Evolutionary conservation across 2,888 invertebrate species (phyloP), one percentile per base, ranked within the genome.

Genomic region (Fragum fragum): DNA sequence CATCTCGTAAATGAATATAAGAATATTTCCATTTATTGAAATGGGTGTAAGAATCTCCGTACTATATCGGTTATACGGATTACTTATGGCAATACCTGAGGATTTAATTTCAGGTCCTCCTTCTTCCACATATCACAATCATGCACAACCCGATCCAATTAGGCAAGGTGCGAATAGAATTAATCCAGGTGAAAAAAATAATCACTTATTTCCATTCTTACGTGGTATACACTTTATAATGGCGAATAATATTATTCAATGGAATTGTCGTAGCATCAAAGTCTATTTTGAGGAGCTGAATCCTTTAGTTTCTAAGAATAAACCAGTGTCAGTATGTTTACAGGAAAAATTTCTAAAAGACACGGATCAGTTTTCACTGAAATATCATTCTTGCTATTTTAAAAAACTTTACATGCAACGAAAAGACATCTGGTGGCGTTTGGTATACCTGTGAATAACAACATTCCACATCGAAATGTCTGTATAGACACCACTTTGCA

Each of bases 271-370:
- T 1, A 53, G 53, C n/a, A 53, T 53, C 23, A 53, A 53, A n/a
- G 53, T n/a, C n/a, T 18, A 53, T 23, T 5, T 53, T n/a, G 53
- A 53, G n/a, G 53, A 53, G n/a, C 23, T 53, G 7, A 53, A 53
- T n/a, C n/a, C n/a, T 3, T n/a, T 18, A 53, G 14, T 53, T 5
- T 0, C 14, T 3, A 23, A 53, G n/a, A 16, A 18, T 9, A 53
- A 53, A 53, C 53, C 53, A 53, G 53, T 53, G n/a, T 16, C 53
- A 53, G n/a, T 53, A 21, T 53, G 53, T 53, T n/a, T 53, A 18
- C 53, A 53, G n/a, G 53, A 53, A n/a, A 53, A 16, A 1, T 53
- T 53, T 53, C 53, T 53, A 1, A 53, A 53, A 53, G 53, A 53
- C n/a, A 21, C 18, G 7, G 53, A 53, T n/a, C 14, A 53, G n/a